Base-by-base conservation (phyloP, 92 coral and sea anemone genomes). In the Metridium senile region DNA sequence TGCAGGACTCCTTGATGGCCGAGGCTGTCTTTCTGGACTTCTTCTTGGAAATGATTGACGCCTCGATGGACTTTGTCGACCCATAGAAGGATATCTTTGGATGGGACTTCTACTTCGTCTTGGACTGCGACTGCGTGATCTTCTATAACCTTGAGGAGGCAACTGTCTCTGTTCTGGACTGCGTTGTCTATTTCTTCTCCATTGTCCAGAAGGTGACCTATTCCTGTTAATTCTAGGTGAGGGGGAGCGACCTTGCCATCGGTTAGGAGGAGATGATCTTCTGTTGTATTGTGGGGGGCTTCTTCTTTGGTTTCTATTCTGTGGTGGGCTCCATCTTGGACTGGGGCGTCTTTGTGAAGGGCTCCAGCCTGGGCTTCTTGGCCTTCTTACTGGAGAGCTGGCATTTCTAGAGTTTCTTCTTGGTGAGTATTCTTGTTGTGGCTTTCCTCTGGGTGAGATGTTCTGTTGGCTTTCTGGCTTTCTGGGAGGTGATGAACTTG, bases 71-170 rank as follows among this genome's bases (percentile, higher is more conserved):
- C 79, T 54, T 54, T 53, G 73, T 21, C 58, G 25, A 1, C 30
- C 39, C 18, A 64, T 11, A 0, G 71, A 51, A 28, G 82, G 51
- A 22, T 52, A 26, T 1, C 74, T 67, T 22, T 54, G 63, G 23
- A 56, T 77, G 19, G 82, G 86, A 63, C 84, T 84, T 71, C 89
- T 78, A 59, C 73, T 61, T 1, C 86, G 83, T 34, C 86, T 76
- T 31, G 74, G 74, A 21, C 53, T 68, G 18, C 88, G 68, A 66
- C 85, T 79, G 43, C 23, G 68, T 49, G 85, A 76, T 53, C 82
- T 74, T 71, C 78, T 73, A 62, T 17, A 54, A 22, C 26, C 22
- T 28, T 66, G 29, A 53, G 18, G 54, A 25, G 16, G 63, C 21
- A 20, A 30, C 20, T 17, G 49, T 26, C 56, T 75, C 61, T 74